A percentile compares a stretch with the other conserved stretches of the same genome.
Evolutionary conservation across 2,797 vertebrate species (phyloP).

Genomic region (Gymnopithys bicolor): DNA sequence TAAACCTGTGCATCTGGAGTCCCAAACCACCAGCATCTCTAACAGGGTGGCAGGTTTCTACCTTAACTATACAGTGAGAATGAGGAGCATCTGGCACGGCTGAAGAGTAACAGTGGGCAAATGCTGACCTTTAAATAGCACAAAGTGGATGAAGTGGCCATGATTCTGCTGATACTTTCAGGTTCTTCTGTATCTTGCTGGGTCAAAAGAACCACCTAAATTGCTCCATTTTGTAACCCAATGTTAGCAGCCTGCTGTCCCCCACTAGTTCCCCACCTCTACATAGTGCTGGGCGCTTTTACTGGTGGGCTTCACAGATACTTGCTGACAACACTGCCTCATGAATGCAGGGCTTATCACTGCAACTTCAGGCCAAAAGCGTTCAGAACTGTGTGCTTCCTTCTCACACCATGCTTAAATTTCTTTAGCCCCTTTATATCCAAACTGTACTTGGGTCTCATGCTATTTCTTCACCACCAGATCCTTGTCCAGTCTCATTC

Average conservation of each 20-base stretch:
- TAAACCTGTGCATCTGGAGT: background rate
- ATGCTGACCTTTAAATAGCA: background rate
- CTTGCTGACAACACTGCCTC: background rate
- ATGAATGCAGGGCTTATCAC: background rate
- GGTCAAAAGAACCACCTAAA: background rate
- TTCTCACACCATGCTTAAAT: background rate
- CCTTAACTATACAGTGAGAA: background rate
- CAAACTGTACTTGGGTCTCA: background rate
- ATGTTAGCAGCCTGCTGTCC: rapidly evolving
- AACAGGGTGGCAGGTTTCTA: background rate
- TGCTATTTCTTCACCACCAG: background rate
- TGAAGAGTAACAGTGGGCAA: background rate
- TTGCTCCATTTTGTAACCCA: background rate
- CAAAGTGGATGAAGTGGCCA: background rate
- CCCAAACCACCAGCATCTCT: background rate
- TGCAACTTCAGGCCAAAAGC: background rate
- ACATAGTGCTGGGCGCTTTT: background rate
- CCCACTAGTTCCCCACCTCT: background rate
- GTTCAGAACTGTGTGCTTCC: background rate
- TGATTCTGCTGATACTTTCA: background rate
- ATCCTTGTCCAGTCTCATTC: background rate
- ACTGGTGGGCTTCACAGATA: background rate
- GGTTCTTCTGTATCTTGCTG: background rate
- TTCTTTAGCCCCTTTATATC: background rate
- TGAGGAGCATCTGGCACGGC: background rate